These are phyloP conservation scores for Periophthalmus modestus DNA, from an alignment of 2,113 vertebrate species.

Conservation along the genomic window DNA sequence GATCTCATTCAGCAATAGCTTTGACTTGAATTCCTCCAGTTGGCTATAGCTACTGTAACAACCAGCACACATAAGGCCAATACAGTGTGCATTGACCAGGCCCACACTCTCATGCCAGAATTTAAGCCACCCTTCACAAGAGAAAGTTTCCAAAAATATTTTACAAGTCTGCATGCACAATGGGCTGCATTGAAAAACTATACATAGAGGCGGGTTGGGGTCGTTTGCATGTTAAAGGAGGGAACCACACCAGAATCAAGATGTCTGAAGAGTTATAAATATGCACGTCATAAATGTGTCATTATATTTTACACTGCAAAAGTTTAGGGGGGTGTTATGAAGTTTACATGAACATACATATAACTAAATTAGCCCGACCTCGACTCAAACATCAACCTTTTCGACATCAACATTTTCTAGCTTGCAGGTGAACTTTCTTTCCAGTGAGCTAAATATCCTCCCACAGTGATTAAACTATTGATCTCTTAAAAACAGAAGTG, in stretches of 20 bases:
- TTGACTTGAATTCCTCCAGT: conserved; percentile 54
- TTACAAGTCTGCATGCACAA: conserved; percentile 51
- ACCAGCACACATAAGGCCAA: conserved; percentile 45
- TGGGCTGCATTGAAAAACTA: conserved; percentile 59
- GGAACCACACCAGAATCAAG: background rate
- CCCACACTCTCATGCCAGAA: conserved; percentile 44
- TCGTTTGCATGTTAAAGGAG: conserved; percentile 14
- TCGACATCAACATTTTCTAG: too few species aligned
- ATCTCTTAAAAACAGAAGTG: too few species aligned
- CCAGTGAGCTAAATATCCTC: background rate
- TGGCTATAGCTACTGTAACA: conserved; percentile 49
- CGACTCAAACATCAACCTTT: background rate
- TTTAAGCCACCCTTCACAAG: conserved; percentile 45
- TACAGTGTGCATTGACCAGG: conserved; percentile 42
- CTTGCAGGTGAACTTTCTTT: background rate
- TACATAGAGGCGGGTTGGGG: conserved; percentile 15
- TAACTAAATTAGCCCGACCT: background rate
- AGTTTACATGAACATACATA: background rate
- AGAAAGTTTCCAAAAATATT: conserved; percentile 67
- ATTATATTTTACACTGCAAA: background rate
- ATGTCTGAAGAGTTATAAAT: background rate
- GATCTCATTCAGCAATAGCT: conserved; percentile 50
- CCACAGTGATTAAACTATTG: background rate
- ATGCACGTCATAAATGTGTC: background rate
- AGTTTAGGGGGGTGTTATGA: background rate